Percentiles rank a stretch among this genome's conserved stretches.
These are phyloP conservation scores for Ichneumon xanthorius DNA, from an alignment of 2,888 invertebrate genomes.

Conservation along the genomic window DNA sequence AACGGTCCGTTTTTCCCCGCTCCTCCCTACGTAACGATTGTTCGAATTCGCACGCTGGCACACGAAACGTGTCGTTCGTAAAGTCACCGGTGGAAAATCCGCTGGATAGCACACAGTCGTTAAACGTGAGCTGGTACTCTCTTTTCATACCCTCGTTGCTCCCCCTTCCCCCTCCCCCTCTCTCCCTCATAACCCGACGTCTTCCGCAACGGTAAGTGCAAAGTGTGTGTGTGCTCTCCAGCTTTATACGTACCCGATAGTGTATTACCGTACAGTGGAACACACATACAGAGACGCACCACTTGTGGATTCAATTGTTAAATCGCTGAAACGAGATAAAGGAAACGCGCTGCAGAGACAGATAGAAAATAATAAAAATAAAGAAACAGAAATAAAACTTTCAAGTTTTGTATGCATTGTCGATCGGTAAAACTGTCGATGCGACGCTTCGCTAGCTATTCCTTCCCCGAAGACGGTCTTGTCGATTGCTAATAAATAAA, in stretches of 20 bases:
- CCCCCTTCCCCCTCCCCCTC: background rate
- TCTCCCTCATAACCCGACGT: background rate
- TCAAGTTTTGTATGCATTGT: slow-evolving; percentile 25
- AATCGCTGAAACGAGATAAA: slow-evolving; percentile 45
- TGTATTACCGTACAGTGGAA: background rate
- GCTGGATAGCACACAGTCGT: slow-evolving; percentile 26
- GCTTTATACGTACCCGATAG: slow-evolving; percentile 17
- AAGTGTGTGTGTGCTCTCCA: slow-evolving; percentile 41
- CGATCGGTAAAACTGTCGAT: background rate
- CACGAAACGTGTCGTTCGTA: slow-evolving; percentile 25
- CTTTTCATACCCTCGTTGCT: slow-evolving; percentile 30
- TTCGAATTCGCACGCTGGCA: slow-evolving; percentile 24
- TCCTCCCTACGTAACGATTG: slow-evolving; percentile 5
- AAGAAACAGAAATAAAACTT: background rate
- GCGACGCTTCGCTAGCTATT: background rate
- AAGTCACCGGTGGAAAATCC: slow-evolving; percentile 46
- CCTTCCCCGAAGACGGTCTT: background rate
- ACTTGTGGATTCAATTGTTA: slow-evolving; percentile 68
- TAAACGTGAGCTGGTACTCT: slow-evolving; percentile 39
- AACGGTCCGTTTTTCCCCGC: background rate
- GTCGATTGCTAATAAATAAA: slow-evolving; percentile 4
- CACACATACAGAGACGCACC: slow-evolving; percentile 53
- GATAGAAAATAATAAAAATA: background rate
- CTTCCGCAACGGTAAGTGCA: slow-evolving; percentile 44
- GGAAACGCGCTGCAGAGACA: background rate